These are phyloP conservation scores for Pseudolaguvia tuberculata DNA, from an alignment of 2,113 vertebrate genomes.

Conservation along the genomic window DNA sequence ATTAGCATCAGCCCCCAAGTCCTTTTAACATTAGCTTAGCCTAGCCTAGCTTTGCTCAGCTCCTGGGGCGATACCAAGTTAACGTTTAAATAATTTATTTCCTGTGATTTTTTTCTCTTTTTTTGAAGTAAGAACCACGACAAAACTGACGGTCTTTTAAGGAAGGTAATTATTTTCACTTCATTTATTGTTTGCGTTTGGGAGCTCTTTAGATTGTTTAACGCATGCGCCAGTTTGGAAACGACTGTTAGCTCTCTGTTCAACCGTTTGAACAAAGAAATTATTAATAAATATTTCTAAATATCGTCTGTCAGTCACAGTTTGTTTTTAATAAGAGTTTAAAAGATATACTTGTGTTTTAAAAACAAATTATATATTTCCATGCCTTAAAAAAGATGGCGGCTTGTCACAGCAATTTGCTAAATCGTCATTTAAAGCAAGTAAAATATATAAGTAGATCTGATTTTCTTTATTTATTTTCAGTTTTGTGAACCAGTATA, in stretches of 20 bases:
- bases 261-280: not conserved
- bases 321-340: not conserved
- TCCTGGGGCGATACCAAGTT: not conserved
- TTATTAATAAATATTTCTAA: not conserved
- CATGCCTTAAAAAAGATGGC: slow-evolving; percentile 47
- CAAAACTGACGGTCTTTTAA: slow-evolving; percentile 64
- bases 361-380: too few species aligned
- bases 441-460: not conserved
- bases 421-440: not conserved
- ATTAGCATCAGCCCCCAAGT: slow-evolving; percentile 7
- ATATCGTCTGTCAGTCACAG: too few species aligned
- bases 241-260: not conserved
- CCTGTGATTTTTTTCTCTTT: slow-evolving; percentile 33
- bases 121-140: slow-evolving; percentile 33
- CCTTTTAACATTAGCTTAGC: not conserved
- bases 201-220: not conserved
- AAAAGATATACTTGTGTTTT: not conserved
- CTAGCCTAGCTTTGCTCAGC: slow-evolving; percentile 31
- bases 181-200: not conserved
- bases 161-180: slow-evolving; percentile 58
- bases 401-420: not conserved
- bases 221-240: not conserved
- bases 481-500: too few species aligned
- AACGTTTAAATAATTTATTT: not conserved
- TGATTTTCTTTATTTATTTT: too few species aligned